Conservation (phyloP, 2,113 vertebrate species). For the Nestor notabilis region DNA sequence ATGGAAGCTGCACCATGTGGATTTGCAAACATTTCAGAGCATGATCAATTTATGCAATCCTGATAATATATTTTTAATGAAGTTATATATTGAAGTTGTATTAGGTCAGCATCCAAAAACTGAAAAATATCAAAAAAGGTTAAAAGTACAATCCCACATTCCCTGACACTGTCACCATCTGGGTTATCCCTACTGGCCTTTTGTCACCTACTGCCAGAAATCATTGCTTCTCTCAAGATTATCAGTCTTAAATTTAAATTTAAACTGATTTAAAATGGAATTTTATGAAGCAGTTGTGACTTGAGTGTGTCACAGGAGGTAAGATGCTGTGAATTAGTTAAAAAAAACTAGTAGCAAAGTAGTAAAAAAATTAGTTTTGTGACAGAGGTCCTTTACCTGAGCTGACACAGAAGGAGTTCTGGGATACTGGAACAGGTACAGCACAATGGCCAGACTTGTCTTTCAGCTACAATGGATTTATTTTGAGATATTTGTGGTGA, state of each 20-base stretch:
- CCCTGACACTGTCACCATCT: not conserved
- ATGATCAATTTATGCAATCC: not conserved
- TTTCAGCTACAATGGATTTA: accelerated
- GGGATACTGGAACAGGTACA: not conserved
- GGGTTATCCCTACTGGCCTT: not conserved
- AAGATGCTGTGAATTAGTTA: not conserved
- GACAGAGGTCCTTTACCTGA: not conserved
- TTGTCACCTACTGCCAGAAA: too few relatives aligned
- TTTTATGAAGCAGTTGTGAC: not conserved
- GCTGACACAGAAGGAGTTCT: not conserved
- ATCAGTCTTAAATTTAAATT: not conserved
- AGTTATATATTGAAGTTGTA: not conserved
- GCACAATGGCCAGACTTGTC: accelerated
- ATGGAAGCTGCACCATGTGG: not conserved
- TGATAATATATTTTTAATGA: not conserved
- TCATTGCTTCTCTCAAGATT: not conserved
- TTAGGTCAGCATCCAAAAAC: not conserved
- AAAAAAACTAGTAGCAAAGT: not conserved
- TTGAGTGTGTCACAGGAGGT: accelerated
- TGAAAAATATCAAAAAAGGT: not conserved
- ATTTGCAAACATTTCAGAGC: not conserved
- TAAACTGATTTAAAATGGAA: not conserved
- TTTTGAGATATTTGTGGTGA: not conserved
- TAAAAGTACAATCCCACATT: not conserved
- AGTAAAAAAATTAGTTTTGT: not conserved